These are phyloP conservation scores for Hemicentrotus pulcherrimus DNA, from an alignment of 35 echinoderm and acorn worm genomes.

Conservation along the genomic window DNA sequence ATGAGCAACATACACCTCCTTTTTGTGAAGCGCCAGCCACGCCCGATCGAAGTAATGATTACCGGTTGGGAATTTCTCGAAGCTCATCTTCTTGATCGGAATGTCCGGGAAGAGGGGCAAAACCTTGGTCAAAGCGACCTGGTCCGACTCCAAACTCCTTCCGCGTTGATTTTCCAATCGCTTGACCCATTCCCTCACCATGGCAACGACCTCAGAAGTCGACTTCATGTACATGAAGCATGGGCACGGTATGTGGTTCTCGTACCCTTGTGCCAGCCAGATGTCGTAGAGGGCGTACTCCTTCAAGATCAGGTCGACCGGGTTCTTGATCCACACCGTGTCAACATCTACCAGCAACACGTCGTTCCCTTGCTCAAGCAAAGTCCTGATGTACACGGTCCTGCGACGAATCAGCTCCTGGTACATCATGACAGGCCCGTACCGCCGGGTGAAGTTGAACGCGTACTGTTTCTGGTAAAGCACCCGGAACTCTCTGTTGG, in stretches of 20 bases:
- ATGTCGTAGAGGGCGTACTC: constrained; percentile 37
- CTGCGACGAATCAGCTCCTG: constrained; percentile 52
- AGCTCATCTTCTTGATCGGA: background rate
- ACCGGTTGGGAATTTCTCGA: constrained; percentile 43
- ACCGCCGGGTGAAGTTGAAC: constrained; percentile 49
- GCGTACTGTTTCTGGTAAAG: constrained; percentile 40
- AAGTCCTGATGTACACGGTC: constrained; percentile 42
- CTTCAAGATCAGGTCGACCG: background rate
- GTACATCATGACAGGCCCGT: background rate
- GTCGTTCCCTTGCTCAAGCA: constrained; percentile 34
- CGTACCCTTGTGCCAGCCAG: constrained; percentile 41
- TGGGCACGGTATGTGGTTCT: constrained; percentile 21
- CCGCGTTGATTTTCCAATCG: background rate
- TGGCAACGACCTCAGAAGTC: background rate
- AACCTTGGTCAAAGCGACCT: constrained; percentile 16
- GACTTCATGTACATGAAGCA: constrained; percentile 53
- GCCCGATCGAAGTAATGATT: constrained; percentile 4
- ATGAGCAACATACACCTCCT: constrained; percentile 37
- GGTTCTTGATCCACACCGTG: constrained; percentile 40
- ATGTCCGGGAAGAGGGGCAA: background rate
- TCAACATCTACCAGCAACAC: constrained; percentile 48
- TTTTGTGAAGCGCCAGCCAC: constrained; percentile 3
- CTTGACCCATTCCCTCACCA: constrained; percentile 39
- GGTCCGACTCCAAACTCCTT: constrained; percentile 31
- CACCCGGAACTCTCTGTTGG: constrained; percentile 30